These are phyloP conservation scores for Phycodurus eques DNA, from an alignment of 2,113 vertebrate species.

Conservation along the genomic window DNA sequence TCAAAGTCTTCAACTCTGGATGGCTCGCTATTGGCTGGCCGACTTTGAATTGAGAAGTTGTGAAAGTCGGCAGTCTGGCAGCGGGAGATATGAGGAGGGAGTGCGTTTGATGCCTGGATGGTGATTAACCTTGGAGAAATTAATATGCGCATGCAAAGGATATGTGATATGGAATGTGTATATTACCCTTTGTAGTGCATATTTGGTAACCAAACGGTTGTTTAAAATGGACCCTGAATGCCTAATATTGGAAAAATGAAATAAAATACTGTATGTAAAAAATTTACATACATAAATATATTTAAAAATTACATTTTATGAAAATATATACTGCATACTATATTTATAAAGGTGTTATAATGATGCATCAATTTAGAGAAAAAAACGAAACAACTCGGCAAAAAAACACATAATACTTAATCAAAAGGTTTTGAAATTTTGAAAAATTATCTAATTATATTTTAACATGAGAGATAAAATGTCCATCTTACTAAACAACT, in stretches of 20 bases:
- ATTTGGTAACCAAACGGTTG: background rate
- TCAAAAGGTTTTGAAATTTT: no score
- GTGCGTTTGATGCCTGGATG: slow-evolving; percentile 56
- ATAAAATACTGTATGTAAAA: no score
- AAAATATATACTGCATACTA: no score
- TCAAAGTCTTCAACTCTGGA: slow-evolving; percentile 48
- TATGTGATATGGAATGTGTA: slow-evolving; percentile 11
- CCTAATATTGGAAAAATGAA: background rate
- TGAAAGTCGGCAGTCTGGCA: slow-evolving; percentile 62
- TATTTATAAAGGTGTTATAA: no score
- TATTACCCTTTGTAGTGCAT: background rate
- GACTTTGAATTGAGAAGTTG: slow-evolving; percentile 67
- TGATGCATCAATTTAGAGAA: no score
- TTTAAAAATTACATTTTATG: no score
- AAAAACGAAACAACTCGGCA: no score
- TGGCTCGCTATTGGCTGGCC: slow-evolving; percentile 48
- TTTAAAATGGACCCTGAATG: background rate
- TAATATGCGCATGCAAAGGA: slow-evolving; percentile 19
- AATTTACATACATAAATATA: no score
- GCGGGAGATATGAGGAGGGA: slow-evolving; percentile 44
- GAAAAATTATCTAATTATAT: no score
- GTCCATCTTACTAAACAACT: no score
- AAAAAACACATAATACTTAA: no score
- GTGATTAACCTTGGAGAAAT: slow-evolving; percentile 63
- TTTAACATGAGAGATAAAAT: no score